Conservation (phyloP, 2,113 vertebrate species). For the Melanerpes aurifrons region DNA sequence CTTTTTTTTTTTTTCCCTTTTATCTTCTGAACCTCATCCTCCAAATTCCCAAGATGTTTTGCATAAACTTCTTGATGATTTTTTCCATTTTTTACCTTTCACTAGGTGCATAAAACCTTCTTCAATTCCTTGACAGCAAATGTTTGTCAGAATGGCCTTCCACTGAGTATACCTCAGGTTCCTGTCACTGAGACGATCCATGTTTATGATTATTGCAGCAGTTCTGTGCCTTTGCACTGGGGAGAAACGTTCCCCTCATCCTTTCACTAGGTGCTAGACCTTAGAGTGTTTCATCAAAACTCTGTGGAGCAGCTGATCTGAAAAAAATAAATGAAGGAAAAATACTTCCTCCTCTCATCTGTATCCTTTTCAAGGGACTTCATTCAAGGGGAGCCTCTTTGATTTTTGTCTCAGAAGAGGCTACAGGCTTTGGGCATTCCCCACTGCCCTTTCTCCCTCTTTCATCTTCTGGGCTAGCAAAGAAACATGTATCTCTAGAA, state of each 20-base stretch:
- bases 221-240: not conserved
- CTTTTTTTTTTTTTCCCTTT: not conserved
- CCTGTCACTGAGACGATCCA: not conserved
- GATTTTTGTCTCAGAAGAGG: not conserved
- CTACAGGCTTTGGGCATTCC: not conserved
- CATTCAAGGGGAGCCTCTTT: not conserved
- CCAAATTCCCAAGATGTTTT: not conserved
- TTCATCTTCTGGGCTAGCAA: not conserved
- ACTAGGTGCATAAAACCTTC: not conserved
- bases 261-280: not conserved
- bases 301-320: not conserved
- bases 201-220: not conserved
- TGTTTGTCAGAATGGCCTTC: not conserved
- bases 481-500: not conserved
- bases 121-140: not conserved
- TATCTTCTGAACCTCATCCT: not conserved
- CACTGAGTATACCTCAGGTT: not conserved
- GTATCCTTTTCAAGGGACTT: not conserved
- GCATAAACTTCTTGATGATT: not conserved
- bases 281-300: not conserved
- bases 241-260: not conserved
- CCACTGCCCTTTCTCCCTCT: not conserved
- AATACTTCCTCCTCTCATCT: not conserved
- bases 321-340: not conserved
- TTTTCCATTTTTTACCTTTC: not conserved